Evolutionary conservation across 2,888 invertebrate genomes (phyloP), one percentile per base, ranked within the genome.

Genomic region (Pharmacophagus antenor): DNA sequence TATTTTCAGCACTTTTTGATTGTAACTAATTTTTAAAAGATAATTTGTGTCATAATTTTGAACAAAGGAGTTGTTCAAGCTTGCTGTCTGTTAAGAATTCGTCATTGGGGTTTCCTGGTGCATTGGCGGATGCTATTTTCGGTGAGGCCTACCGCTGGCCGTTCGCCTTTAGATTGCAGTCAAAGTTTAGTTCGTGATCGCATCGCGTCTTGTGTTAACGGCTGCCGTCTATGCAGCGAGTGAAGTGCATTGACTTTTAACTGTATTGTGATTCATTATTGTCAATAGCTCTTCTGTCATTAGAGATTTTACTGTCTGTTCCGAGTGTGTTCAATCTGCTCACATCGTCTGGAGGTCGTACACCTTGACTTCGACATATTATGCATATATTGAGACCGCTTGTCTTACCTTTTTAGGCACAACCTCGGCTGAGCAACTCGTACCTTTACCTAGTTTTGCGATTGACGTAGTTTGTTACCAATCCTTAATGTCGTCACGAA

Each of bases 401-500:
- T 77, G 88, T 86, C 81, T 87, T 84, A 68, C 90, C 89, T 78
- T 88, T 78, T 88, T 83, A 78, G 82, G 84, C 67, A 65, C 69
- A 85, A 69, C 88, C 88, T 88, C 83, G 85, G 65, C 79, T 77
- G 75, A 73, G 76, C 79, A 79, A 82, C 80, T 74, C 77, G 77
- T 73, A 78, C 82, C 82, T 84, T 84, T 84, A 84, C 88, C 85
- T 78, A 87, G 82, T 86, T 88, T 82, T 69, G 70, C 77, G 68
- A 70, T 73, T 83, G 81, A 83, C 81, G 79, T 79, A 77, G 71
- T 71, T 71, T 63, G 67, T 65, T 70, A 68, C 67, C 62, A 65
- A 70, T 70, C 71, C 71, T 65, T 54, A 78, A 94, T 94, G 94
- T 94, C 94, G 67, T 93, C 93, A 69, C 92, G 92, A 65, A 88